These are phyloP conservation scores for Mixornis gularis DNA, from an alignment of 2,113 vertebrate species.

Conservation along the genomic window DNA sequence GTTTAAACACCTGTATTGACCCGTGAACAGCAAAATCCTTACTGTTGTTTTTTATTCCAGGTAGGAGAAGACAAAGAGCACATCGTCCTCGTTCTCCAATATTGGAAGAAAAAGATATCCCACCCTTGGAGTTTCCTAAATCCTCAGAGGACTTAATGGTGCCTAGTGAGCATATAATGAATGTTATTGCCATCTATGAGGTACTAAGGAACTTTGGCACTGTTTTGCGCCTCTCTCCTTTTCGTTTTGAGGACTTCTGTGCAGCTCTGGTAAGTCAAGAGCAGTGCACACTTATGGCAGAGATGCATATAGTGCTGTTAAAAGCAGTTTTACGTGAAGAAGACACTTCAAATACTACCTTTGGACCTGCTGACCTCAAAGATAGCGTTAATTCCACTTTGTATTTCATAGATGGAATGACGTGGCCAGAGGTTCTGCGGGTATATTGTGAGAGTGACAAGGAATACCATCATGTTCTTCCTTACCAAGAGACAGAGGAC, in stretches of 20 bases:
- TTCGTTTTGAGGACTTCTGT: slow-evolving; percentile 98
- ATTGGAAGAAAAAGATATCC: slow-evolving; percentile 92
- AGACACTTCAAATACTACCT: slow-evolving; percentile 96
- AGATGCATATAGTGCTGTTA: slow-evolving; percentile 90
- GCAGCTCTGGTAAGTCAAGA: slow-evolving; percentile 92
- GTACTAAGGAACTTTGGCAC: slow-evolving; percentile 94
- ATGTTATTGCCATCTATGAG: slow-evolving; percentile 90
- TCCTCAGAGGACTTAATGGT: slow-evolving; percentile 95
- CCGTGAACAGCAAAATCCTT: neutral
- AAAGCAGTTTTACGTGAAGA: slow-evolving; percentile 96
- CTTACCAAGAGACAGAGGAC: slow-evolving; percentile 89
- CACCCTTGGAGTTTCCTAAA: slow-evolving; percentile 86
- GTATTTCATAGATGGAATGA: slow-evolving; percentile 97
- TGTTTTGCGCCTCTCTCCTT: slow-evolving; percentile 92
- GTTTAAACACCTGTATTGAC: neutral
- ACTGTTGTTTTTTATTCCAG: slow-evolving; percentile 63
- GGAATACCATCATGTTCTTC: slow-evolving; percentile 91
- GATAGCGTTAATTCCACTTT: slow-evolving; percentile 97
- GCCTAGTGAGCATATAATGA: slow-evolving; percentile 89
- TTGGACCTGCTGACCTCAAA: slow-evolving; percentile 95
- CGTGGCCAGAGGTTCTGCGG: slow-evolving; percentile 95
- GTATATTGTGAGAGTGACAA: slow-evolving; percentile 94
- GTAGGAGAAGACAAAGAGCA: slow-evolving; percentile 82
- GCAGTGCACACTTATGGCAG: slow-evolving; percentile 95
- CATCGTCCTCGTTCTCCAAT: slow-evolving; percentile 90